Evolutionary conservation across 2,888 invertebrate species (phyloP).

Genomic region (Notocelia uddmanniana): DNA sequence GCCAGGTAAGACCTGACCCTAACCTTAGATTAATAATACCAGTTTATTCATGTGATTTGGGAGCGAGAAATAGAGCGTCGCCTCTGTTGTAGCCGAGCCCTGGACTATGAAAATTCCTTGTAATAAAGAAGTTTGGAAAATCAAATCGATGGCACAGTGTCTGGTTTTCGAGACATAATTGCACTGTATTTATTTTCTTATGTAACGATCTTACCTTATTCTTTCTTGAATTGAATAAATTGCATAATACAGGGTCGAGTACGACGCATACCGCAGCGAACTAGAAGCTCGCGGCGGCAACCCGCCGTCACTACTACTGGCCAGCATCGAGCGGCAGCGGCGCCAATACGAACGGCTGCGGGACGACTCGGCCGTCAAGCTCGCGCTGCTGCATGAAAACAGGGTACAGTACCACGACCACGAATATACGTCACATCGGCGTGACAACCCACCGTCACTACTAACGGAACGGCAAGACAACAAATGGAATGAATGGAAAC

Average conservation of each 20-base stretch:
- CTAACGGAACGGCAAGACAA: too few relatives aligned
- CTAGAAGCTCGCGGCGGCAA: conserved; percentile 90
- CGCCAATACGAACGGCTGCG: conserved; percentile 96
- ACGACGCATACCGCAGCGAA: conserved; percentile 98
- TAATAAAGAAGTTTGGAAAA: too few relatives aligned
- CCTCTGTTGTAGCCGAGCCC: too few relatives aligned
- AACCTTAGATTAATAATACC: too few relatives aligned
- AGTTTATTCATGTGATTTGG: too few relatives aligned
- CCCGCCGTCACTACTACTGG: conserved; percentile 91
- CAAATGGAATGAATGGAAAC: too few relatives aligned
- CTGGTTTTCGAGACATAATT: too few relatives aligned
- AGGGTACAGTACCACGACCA: conserved; percentile 85
- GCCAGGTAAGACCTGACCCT: conserved; percentile 74
- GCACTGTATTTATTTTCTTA: too few relatives aligned
- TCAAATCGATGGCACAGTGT: too few relatives aligned
- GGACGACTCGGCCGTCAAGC: conserved; percentile 97
- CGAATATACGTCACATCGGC: neutral
- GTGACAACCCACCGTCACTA: too few relatives aligned
- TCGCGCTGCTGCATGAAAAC: conserved; percentile 98
- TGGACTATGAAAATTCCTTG: too few relatives aligned
- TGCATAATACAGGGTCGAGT: conserved; percentile 92
- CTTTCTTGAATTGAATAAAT: neutral
- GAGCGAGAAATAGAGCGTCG: neutral
- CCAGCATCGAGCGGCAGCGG: conserved; percentile 92
- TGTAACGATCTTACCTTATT: too few relatives aligned